Conservation (phyloP, 2,888 invertebrate genomes). For the Orthosia gracilis region DNA sequence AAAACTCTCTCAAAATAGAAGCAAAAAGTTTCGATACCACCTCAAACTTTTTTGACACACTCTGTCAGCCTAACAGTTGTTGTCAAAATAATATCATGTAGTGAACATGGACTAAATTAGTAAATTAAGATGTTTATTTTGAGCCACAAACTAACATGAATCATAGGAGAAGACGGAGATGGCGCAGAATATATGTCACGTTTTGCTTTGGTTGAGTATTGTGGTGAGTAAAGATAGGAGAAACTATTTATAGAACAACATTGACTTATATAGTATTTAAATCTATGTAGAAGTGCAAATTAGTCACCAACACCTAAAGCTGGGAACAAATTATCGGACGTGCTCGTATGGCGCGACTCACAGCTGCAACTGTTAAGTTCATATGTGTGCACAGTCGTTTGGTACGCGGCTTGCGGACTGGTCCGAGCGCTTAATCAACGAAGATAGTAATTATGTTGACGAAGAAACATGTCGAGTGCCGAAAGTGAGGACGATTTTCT, state of each 20-base stretch:
- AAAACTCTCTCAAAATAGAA: not conserved
- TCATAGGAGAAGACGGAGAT: constrained; percentile 47
- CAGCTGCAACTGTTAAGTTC: no score
- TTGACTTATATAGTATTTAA: no score
- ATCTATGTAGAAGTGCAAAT: not conserved
- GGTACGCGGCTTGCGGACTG: no score
- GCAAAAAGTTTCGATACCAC: not conserved
- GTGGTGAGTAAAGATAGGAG: constrained; percentile 71
- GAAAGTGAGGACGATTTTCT: no score
- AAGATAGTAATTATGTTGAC: no score
- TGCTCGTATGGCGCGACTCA: no score
- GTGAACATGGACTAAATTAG: constrained; percentile 31
- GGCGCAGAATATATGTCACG: constrained; percentile 61
- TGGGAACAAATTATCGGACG: no score
- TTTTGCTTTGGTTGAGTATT: constrained; percentile 76
- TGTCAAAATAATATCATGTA: constrained; percentile 61
- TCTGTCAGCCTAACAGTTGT: constrained; percentile 40
- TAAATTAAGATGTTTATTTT: constrained; percentile 59
- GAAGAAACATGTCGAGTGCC: no score
- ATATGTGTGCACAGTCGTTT: no score
- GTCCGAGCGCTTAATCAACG: no score
- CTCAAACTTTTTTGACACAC: not conserved
- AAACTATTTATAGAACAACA: not conserved
- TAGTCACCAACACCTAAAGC: not conserved
- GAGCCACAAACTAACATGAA: constrained; percentile 57